A percentile compares a stretch with the other conserved stretches of the same genome.
Evolutionary conservation across 2,113 vertebrate species (phyloP).

Genomic region (Actenoides lindsayi): DNA sequence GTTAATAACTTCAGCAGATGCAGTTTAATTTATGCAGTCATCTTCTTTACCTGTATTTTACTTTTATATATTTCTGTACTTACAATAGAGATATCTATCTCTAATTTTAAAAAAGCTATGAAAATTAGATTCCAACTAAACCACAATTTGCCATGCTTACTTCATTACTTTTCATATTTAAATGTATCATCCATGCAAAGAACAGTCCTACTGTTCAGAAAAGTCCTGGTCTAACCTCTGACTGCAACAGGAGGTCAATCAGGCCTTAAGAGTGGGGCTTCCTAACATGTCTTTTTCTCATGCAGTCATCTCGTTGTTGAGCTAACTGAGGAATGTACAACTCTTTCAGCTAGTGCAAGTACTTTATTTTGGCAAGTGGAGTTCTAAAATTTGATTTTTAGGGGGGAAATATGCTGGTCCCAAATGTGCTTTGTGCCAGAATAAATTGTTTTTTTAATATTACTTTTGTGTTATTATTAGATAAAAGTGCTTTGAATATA

Average conservation of each 20-base stretch:
- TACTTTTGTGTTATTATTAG: rapidly evolving
- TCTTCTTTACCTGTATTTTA: conserved; percentile 58
- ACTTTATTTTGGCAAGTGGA: not conserved
- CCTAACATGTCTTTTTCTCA: not conserved
- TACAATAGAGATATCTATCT: conserved; percentile 63
- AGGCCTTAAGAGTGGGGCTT: not conserved
- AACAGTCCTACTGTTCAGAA: not conserved
- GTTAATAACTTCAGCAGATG: conserved; percentile 55
- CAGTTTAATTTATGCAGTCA: conserved; percentile 57
- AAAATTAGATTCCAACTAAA: conserved; percentile 60
- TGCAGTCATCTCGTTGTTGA: not conserved
- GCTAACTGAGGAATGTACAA: rapidly evolving
- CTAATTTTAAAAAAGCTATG: conserved; percentile 26
- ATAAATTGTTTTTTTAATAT: not conserved
- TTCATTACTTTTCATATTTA: conserved; percentile 65
- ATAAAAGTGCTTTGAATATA: not conserved
- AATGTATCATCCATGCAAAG: conserved; percentile 22
- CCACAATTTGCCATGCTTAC: conserved; percentile 33
- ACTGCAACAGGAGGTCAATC: not conserved
- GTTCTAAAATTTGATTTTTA: not conserved
- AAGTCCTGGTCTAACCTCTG: not conserved
- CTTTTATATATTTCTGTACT: conserved; percentile 39
- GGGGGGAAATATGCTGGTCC: not conserved
- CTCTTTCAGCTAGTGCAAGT: not conserved
- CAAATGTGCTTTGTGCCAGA: not conserved